These are phyloP conservation scores for Baryphthengus martii DNA, from an alignment of 2,113 vertebrate genomes.

Conservation along the genomic window DNA sequence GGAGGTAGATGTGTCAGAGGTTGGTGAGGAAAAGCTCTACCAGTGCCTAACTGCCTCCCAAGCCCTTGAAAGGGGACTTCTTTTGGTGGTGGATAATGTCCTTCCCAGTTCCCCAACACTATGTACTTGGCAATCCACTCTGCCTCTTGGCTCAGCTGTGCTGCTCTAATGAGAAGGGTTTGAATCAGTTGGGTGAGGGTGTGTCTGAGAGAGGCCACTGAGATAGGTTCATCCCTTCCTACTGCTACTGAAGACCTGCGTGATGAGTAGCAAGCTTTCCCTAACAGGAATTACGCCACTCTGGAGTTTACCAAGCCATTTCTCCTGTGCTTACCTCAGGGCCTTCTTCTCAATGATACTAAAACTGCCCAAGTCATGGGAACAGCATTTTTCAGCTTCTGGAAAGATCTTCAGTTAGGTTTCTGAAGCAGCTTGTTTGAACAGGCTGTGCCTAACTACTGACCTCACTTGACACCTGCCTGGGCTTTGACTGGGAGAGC, in stretches of 20 bases:
- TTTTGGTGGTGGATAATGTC: not conserved
- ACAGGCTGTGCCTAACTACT: not conserved
- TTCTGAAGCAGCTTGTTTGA: not conserved
- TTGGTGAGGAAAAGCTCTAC: not conserved
- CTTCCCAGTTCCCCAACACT: not conserved
- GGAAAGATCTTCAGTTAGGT: not conserved
- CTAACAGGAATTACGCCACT: not conserved
- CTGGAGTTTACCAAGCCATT: not conserved
- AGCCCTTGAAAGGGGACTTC: not conserved
- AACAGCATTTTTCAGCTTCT: not conserved
- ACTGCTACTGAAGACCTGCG: not conserved
- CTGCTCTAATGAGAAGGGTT: not conserved
- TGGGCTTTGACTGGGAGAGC: not conserved
- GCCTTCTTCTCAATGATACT: not conserved
- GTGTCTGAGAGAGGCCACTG: not conserved
- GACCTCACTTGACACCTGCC: not conserved
- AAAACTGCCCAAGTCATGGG: not conserved
- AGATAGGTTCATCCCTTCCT: not conserved
- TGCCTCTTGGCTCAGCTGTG: not conserved
- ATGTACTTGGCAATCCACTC: not conserved
- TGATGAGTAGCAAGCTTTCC: not conserved
- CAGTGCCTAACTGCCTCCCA: not conserved
- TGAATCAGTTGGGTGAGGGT: not conserved
- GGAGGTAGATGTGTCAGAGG: not conserved
- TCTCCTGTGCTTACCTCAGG: rapidly evolving